Percentiles rank a stretch among this genome's conserved stretches.
Evolutionary conservation across 2,113 vertebrate genomes (phyloP).

Genomic region (Illadopsis cleaveri): DNA sequence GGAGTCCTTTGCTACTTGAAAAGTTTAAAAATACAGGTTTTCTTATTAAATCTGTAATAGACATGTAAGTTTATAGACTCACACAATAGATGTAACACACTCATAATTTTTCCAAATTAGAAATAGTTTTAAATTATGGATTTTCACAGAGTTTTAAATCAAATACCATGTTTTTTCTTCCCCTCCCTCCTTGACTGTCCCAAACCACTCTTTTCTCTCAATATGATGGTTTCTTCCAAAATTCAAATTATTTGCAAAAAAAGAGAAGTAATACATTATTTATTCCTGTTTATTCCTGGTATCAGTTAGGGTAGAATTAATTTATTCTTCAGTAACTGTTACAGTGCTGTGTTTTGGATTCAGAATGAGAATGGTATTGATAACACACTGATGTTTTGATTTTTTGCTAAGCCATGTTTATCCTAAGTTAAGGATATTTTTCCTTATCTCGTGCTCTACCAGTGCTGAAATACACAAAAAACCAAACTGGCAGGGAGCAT

Average conservation of each 20-base stretch:
- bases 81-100: accelerated
- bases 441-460: accelerated
- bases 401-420: accelerated
- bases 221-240: neutral
- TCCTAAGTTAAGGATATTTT: neutral
- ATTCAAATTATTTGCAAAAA: neutral
- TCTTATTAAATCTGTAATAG: neutral
- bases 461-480: neutral
- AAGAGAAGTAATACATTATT: neutral
- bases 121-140: neutral
- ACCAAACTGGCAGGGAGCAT: neutral
- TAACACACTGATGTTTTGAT: neutral
- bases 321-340: neutral
- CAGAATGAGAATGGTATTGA: neutral
- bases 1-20: neutral
- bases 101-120: neutral
- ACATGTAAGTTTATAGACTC: neutral
- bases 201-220: neutral
- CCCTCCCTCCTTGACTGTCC: neutral
- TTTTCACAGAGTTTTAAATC: neutral
- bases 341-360: neutral
- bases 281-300: neutral
- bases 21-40: neutral
- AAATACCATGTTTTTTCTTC: neutral
- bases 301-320: neutral